A percentile compares a stretch with the other conserved stretches of the same genome.
phyloP scores from a whole-genome alignment of 1,140 invertebrate genomes.

The Macrobrachium nipponense region DNA sequence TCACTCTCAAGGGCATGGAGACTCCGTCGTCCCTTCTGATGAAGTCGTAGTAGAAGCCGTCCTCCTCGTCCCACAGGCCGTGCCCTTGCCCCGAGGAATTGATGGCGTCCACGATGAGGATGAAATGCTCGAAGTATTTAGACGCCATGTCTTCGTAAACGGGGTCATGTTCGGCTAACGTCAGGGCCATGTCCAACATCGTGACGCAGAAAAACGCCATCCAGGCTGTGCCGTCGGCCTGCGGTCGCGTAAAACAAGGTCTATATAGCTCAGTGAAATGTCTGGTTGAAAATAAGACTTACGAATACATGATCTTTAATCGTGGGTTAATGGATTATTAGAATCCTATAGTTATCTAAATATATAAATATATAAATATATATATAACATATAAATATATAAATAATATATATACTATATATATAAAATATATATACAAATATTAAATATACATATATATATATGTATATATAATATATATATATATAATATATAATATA shows the following conservation, averaged over 20 bases:
- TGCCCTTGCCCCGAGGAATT: constrained; percentile 66
- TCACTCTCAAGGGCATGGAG: constrained; percentile 66
- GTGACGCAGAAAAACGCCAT: constrained; percentile 70
- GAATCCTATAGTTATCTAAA: background rate
- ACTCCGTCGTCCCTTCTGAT: constrained; percentile 64
- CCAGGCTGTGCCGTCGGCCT: constrained; percentile 71
- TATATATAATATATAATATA: too few relatives aligned
- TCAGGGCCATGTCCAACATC: constrained; percentile 70
- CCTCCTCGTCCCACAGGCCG: constrained; percentile 70
- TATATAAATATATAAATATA: background rate
- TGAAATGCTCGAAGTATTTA: constrained; percentile 70
- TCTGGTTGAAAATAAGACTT: too few relatives aligned
- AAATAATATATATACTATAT: too few relatives aligned
- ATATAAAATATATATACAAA: too few relatives aligned
- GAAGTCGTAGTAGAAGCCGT: constrained; percentile 70
- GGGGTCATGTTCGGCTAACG: constrained; percentile 67
- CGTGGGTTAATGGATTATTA: too few relatives aligned
- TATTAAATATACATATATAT: too few relatives aligned
- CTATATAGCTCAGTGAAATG: too few relatives aligned
- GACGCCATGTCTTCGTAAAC: constrained; percentile 70
- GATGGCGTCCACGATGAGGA: constrained; percentile 69
- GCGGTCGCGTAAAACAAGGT: background rate
- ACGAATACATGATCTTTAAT: too few relatives aligned
- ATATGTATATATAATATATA: too few relatives aligned
- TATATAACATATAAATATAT: too few relatives aligned